A percentile compares a stretch with the other conserved stretches of the same genome.
These are phyloP conservation scores for Lucifuga dentata DNA, from an alignment of 2,113 vertebrate species.

Conservation along the genomic window DNA sequence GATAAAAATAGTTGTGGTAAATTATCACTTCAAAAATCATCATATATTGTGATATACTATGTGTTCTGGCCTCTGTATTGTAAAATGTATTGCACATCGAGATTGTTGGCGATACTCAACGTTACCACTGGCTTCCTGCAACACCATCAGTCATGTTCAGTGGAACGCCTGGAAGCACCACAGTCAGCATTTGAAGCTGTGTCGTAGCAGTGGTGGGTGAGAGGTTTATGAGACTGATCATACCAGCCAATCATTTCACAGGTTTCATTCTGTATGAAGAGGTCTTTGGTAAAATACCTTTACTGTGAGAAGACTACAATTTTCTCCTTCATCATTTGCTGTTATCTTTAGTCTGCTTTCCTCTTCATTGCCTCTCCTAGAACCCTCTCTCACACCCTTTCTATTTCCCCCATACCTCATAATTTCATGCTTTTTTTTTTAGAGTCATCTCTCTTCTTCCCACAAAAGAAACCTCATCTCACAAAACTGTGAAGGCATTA, in stretches of 20 bases:
- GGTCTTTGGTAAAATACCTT: conserved; percentile 24
- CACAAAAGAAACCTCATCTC: neutral
- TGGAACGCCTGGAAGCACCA: no score
- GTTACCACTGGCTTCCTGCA: no score
- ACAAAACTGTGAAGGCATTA: neutral
- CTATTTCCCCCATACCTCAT: conserved; percentile 2
- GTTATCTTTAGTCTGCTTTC: neutral
- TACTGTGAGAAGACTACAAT: conserved; percentile 5
- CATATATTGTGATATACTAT: no score
- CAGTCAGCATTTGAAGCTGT: no score
- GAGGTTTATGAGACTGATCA: conserved; percentile 2
- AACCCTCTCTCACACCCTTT: neutral
- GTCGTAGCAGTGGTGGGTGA: conserved; percentile 3
- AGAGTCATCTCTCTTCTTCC: neutral
- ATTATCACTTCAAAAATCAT: no score
- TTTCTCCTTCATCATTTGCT: conserved; percentile 5
- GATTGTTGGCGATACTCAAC: no score
- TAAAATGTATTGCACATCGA: no score
- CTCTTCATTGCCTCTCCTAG: neutral
- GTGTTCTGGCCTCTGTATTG: no score
- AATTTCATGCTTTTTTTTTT: conserved; percentile 3
- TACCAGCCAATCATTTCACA: conserved; percentile 27
- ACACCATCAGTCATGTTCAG: no score
- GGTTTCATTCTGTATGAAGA: neutral
- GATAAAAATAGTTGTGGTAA: no score